Base-by-base conservation (phyloP, 2,797 vertebrate species). In the Sebastes umbrosus region DNA sequence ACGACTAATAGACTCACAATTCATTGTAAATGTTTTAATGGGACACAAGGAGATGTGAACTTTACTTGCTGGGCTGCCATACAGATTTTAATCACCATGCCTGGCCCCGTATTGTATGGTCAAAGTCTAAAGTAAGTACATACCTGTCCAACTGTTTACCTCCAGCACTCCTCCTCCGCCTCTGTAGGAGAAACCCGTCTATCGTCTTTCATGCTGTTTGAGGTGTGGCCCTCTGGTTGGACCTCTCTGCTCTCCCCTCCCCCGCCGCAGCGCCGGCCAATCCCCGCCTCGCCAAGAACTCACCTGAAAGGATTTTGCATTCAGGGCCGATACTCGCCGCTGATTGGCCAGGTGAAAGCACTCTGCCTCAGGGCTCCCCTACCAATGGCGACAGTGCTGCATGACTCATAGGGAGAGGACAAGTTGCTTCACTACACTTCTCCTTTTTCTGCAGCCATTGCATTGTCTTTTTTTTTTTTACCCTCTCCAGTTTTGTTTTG, bases 221-320 rank as follows among this genome's bases (percentile, higher is more conserved):
- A 93, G 94, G 94, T 94, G 94, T 94, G 92, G 93, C 86, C 68
- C 90, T 73, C 82, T 84, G 87, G 92, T 93, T 91, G 88, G 89
- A 79, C 70, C 63, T 78, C 80, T 88, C 88, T 79, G 70, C 73
- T 93, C 87, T 87, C 82, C 92, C 92, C 93, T 89, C 91, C 93
- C 94, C 92, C 75, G 1, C 77, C 9, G 22, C 14, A 3, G 67
- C 69, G 27, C 22, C 32, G 74, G 83, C 95, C 95, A 95, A 96
- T 96, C 89, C 70, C 87, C 36, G 75, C 71, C 75, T 29, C 68
- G 24, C 54, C 77, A 29, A 46, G 46, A 84, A 58, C 95, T 96
- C 93, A 97, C 96, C 96, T 97, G 96, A 95, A 96, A 82, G n/a
- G 31, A 94, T 96, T 46, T 96, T 96, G 93, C 94, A 94, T 95